Percentiles rank a stretch among this genome's conserved stretches.
Evolutionary conservation across 2,888 invertebrate species (phyloP).

Genomic region (Parnassius orleans): DNA sequence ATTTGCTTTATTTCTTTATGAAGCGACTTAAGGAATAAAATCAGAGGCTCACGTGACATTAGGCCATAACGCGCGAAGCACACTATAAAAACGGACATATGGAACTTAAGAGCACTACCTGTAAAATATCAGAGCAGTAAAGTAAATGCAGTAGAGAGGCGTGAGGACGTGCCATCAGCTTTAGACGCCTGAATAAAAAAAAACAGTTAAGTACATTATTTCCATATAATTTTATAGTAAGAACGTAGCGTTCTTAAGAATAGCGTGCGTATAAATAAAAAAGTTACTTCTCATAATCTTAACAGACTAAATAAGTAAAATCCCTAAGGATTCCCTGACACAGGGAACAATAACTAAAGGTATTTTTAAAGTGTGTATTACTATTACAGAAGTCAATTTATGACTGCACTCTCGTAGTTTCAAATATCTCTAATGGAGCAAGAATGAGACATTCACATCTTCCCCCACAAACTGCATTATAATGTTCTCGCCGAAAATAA

Average conservation of each 20-base stretch:
- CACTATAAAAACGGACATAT: conserved; percentile 77
- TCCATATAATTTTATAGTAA: conserved; percentile 4
- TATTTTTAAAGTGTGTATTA: conserved; percentile 65
- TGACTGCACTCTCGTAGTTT: conserved; percentile 78
- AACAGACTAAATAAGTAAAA: conserved; percentile 5
- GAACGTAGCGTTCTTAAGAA: not conserved
- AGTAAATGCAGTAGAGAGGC: conserved; percentile 73
- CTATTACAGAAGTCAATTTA: conserved; percentile 77
- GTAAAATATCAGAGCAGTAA: conserved; percentile 79
- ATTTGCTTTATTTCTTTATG: not conserved
- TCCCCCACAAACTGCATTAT: conserved; percentile 80
- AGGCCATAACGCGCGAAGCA: conserved; percentile 72
- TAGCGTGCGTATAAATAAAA: conserved; percentile 3
- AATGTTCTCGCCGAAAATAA: conserved; percentile 78
- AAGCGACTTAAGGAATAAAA: conserved; percentile 30
- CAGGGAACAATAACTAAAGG: conserved; percentile 49
- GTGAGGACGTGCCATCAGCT: conserved; percentile 62
- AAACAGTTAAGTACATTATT: conserved; percentile 35
- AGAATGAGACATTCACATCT: conserved; percentile 76
- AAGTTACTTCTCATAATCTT: not conserved
- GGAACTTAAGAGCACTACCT: conserved; percentile 78
- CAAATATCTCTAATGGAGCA: conserved; percentile 80
- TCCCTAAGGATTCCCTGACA: conserved; percentile 2
- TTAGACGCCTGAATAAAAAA: conserved; percentile 38
- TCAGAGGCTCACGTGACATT: conserved; percentile 71